These are phyloP conservation scores for Taxidea taxus DNA, from an alignment of 2,113 vertebrate genomes.

Conservation along the genomic window DNA sequence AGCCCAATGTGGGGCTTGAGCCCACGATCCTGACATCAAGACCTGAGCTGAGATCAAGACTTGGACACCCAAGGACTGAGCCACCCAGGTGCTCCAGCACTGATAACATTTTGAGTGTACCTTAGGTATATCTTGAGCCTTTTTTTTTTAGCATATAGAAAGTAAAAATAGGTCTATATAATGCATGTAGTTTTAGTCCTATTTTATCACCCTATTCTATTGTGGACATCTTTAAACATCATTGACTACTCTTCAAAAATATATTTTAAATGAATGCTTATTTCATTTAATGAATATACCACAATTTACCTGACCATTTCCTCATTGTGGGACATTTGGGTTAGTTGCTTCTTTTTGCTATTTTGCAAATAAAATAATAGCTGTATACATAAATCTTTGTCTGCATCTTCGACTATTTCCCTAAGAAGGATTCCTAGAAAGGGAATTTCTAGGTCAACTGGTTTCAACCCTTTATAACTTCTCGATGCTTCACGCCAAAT, in stretches of 20 bases:
- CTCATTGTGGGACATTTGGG: neutral
- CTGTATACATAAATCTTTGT: neutral
- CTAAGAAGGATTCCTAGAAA: neutral
- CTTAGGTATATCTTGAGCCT: neutral
- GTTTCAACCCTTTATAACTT: neutral
- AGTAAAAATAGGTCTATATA: neutral
- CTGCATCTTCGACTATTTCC: constrained; percentile 21
- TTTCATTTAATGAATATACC: neutral
- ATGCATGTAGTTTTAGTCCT: neutral
- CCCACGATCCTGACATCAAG: neutral
- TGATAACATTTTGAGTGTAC: neutral
- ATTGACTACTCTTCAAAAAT: neutral
- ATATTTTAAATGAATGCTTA: constrained; percentile 21
- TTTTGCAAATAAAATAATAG: neutral
- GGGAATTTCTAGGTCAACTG: neutral
- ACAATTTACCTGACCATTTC: neutral
- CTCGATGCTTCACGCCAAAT: neutral
- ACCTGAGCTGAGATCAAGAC: neutral
- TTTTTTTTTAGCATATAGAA: neutral
- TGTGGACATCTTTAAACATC: constrained; percentile 1
- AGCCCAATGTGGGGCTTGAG: neutral
- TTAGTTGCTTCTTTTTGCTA: constrained; percentile 13
- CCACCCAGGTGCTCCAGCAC: neutral
- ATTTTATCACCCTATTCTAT: neutral
- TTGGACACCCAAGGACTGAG: neutral